Base-by-base conservation (phyloP, 2,113 vertebrate genomes). In the Danionella cerebrum region DNA sequence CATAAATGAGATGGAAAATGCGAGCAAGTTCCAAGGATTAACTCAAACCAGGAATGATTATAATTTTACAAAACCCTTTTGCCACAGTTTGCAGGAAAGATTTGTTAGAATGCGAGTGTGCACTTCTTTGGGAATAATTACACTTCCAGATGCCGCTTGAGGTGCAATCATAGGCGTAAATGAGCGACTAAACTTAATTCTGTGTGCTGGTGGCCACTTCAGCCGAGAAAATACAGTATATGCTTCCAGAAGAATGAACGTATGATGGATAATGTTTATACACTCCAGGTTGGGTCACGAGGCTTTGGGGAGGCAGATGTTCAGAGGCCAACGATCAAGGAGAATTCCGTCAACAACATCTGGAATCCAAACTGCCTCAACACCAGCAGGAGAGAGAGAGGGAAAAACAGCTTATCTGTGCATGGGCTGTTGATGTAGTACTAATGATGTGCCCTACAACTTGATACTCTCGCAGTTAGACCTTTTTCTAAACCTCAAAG, bases 321-420 rank as follows among this genome's bases (percentile, higher is more conserved):
- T 83, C 79, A 71, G 82, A 82, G 75, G 77, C 79, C 80, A 87
- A 76, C 78, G 76, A 82, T 80, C 71, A 76, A 81, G 82, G 73
- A 82, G 81, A 84, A 85, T 86, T 87, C 82, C 85, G 82, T 80
- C 73, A 84, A 47, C 79, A 85, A 87, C 88, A 89, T 87, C 88
- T 89, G 86, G 88, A 86, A 85, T 85, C 84, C 76, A 73, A 68
- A 84, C 82, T 84, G 82, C 74, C 79, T 86, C 79, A 72, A 71
- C 73, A 76, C 64, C 55, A 72, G 78, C 63, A 14, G 72, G 78
- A 76, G 39, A 14, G 5, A 9, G 58, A 13, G 11, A 44, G 58
- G 48, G 16, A 36, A 67, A 67, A 51, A 47, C 4, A 1, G 29
- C 14, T 35, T 41, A 54, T 44, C 7, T 53, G 11, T 19, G 24